A percentile compares a stretch with the other conserved stretches of the same genome.
Conservation (phyloP, 2,888 invertebrate genomes). For the Scaptomyza tumidula region DNA sequence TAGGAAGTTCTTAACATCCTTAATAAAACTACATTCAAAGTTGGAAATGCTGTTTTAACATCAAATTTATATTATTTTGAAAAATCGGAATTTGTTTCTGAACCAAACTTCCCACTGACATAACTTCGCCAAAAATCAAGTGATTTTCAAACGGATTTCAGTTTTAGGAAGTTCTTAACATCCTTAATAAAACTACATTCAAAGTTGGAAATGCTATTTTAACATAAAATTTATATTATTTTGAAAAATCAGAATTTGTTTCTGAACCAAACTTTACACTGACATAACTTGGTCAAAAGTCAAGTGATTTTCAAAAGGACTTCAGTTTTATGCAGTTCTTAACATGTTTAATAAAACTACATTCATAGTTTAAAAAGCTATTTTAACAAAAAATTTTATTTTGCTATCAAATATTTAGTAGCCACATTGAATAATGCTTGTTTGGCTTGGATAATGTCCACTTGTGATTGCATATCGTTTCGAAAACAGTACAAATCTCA, state of each 20-base stretch:
- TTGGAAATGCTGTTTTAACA: background rate
- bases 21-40: background rate
- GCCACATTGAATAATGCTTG: too few species aligned
- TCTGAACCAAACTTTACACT: background rate
- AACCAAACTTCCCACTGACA: too few species aligned
- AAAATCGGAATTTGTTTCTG: background rate
- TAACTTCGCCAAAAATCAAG: background rate
- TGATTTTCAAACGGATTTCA: background rate
- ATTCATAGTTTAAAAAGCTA: too few species aligned
- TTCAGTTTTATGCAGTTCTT: too few species aligned
- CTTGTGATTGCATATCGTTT: slow-evolving; percentile 12
- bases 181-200: background rate
- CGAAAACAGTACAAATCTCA: slow-evolving; percentile 7
- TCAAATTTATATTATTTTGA: background rate
- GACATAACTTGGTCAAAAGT: background rate
- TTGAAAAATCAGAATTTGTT: background rate
- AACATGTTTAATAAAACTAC: background rate
- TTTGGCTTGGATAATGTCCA: background rate
- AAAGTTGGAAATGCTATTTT: background rate
- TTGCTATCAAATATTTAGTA: too few species aligned
- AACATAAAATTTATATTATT: background rate
- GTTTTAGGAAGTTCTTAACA: background rate
- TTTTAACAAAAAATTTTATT: too few species aligned
- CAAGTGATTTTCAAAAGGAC: background rate
- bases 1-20: background rate